Evolutionary conservation across 2,888 invertebrate genomes (phyloP), one percentile per base, ranked within the genome.

Genomic region (Drosophila neonasuta): DNA sequence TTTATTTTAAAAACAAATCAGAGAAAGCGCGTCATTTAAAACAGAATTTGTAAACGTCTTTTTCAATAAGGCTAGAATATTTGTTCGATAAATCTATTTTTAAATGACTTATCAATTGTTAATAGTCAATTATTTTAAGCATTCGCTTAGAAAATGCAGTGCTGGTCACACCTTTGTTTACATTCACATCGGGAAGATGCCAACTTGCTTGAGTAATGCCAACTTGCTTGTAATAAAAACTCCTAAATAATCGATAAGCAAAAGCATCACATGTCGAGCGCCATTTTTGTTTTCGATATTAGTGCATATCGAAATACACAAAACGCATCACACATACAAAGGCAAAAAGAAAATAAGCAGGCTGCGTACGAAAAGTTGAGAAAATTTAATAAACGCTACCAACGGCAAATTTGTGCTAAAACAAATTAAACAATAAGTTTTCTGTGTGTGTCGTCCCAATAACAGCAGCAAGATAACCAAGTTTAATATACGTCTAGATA

Each of bases 401-500:
- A 52, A 71, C 68, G 66, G 69, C 57, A 46, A 67, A 51, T 65
- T 74, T 76, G 62, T 68, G 60, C 48, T 56, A 46, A 24, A 34
- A 29, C 44, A 45, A 69, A 61, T 57, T 39, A 41, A 50, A 15
- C 9, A 52, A 62, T 62, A 45, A 55, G 57, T 42, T 57, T 48
- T 51, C 46, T 42, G 72, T 70, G 70, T 65, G 73, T 67, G 56
- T 56, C 67, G 68, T 65, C 61, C 54, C 10, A 59, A 56, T n/a
- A 77, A 72, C 65, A 55, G 69, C 87, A 73, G 68, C 90, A 89
- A 89, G 85, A 89, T 89, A 88, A 89, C 87, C 61, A 82, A 88
- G 85, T 89, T 89, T 69, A 86, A 87, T 61, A 87, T 89, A 69
- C 85, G 88, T 69, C 88, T 89, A 62, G 89, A 89, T 77, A 89